These are phyloP conservation scores for Sorex araneus DNA, from an alignment of 2,113 vertebrate species.

Conservation along the genomic window DNA sequence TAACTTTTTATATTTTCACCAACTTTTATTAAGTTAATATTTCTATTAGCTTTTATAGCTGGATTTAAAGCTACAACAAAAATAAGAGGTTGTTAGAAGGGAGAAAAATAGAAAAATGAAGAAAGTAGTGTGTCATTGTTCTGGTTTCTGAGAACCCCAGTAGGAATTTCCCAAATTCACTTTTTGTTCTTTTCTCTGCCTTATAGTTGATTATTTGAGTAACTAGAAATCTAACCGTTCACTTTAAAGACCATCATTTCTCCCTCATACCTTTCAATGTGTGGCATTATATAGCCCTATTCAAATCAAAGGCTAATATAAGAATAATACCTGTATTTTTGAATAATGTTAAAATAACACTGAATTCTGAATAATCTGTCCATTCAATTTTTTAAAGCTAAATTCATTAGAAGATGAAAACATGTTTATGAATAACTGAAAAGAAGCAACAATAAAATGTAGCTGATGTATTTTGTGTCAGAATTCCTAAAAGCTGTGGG, in stretches of 20 bases:
- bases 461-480: background rate
- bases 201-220: background rate
- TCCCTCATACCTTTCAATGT: background rate
- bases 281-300: background rate
- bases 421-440: background rate
- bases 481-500: background rate
- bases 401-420: background rate
- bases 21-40: background rate
- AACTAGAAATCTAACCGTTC: background rate
- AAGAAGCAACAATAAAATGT: background rate
- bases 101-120: background rate
- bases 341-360: background rate
- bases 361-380: conserved; percentile 5
- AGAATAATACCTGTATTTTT: background rate
- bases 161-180: background rate
- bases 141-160: background rate
- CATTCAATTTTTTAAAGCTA: conserved; percentile 4
- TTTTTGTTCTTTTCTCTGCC: background rate
- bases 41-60: background rate
- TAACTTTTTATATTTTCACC: too few species aligned
- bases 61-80: background rate
- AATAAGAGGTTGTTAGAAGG: background rate
- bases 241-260: background rate
- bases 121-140: background rate
- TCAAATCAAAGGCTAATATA: background rate